A percentile compares a stretch with the other conserved stretches of the same genome.
Conservation (phyloP, 2,113 vertebrate genomes). For the Micromys minutus region DNA sequence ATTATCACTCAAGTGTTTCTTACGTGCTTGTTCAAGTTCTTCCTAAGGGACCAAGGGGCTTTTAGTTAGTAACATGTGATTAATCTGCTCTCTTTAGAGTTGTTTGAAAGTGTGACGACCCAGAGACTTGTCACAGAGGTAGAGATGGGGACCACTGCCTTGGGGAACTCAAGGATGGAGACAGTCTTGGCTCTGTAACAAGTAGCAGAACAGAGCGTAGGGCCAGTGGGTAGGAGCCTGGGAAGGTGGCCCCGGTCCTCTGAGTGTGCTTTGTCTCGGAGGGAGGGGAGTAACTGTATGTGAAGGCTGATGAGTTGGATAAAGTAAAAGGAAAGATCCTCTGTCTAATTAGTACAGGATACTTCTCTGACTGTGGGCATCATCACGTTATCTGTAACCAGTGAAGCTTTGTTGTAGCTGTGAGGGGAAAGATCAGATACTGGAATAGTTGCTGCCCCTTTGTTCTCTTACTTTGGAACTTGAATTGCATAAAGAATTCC, state of each 20-base stretch:
- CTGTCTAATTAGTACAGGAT: not conserved
- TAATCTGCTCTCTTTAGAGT: not conserved
- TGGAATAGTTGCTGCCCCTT: not conserved
- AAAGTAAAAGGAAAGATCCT: not conserved
- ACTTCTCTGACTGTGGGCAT: not conserved
- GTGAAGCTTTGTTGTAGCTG: not conserved
- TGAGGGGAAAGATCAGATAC: not conserved
- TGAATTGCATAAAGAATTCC: not conserved
- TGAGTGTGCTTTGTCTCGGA: rapidly evolving
- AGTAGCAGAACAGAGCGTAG: not conserved
- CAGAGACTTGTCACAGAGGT: not conserved
- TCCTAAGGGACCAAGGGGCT: not conserved
- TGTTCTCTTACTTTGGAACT: not conserved
- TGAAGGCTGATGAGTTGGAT: no score
- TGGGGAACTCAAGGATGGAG: not conserved
- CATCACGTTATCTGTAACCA: not conserved
- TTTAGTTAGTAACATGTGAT: not conserved
- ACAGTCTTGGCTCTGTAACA: not conserved
- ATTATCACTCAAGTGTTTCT: not conserved
- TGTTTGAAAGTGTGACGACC: not conserved
- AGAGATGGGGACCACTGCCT: not conserved
- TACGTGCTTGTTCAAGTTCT: not conserved
- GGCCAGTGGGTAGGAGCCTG: rapidly evolving
- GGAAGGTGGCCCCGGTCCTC: not conserved
- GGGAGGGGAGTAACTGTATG: not conserved